Percentiles rank a stretch among this genome's conserved stretches.
Conservation (phyloP, 2,797 vertebrate species). For the Pangasius mekongensis region DNA sequence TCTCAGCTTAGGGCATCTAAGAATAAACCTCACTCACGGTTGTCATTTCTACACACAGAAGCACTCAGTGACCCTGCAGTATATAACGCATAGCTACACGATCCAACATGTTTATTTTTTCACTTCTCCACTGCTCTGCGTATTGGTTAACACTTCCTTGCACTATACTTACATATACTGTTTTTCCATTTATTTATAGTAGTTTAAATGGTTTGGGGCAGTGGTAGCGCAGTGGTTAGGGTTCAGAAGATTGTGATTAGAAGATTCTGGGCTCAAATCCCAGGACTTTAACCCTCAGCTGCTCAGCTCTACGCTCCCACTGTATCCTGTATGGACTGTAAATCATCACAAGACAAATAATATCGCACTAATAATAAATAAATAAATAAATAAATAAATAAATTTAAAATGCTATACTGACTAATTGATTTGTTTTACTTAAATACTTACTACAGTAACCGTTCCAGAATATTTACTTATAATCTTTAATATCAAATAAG, state of each 20-base stretch:
- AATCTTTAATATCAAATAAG: not conserved
- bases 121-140: not conserved
- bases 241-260: not conserved
- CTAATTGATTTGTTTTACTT: not conserved
- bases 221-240: not conserved
- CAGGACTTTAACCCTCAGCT: not conserved
- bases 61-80: not conserved
- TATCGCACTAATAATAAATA: not conserved
- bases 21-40: conserved; percentile 51
- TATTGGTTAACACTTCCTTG: not conserved
- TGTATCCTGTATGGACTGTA: not conserved
- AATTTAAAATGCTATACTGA: not conserved
- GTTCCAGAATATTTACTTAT: not conserved
- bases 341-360: not conserved
- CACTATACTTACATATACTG: conserved; percentile 7
- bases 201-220: not conserved
- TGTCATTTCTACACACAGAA: conserved; percentile 48
- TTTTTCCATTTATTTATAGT: conserved; percentile 21
- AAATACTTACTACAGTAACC: not conserved
- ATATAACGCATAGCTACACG: conserved; percentile 23
- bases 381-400: not conserved
- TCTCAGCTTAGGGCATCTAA: conserved; percentile 48
- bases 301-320: not conserved
- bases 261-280: conserved; percentile 12
- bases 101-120: conserved; percentile 17